Evolutionary conservation across 2,113 vertebrate genomes (phyloP), one percentile per base, ranked within the genome.

Genomic region (Pluvianellus socialis): DNA sequence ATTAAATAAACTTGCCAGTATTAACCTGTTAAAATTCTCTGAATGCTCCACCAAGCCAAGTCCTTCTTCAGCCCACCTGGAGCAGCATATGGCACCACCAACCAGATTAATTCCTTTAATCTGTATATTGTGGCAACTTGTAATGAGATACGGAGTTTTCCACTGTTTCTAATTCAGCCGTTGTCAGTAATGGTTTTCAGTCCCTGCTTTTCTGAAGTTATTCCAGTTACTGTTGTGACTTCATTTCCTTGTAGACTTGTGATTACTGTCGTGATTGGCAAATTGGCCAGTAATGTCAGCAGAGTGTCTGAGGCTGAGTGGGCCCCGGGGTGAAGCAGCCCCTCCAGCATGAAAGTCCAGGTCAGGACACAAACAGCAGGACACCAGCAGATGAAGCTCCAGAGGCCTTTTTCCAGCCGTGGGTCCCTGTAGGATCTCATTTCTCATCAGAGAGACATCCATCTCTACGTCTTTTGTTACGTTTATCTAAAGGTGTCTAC

Each of bases 11-110:
- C 84, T 86, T 82, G 94, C 93, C 93, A 83, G 89, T 22, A 59
- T 97, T 96, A 96, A 97, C 94, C 94, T 96, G 91, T 83, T 94
- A 88, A 88, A 97, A 63, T n/a, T 89, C 79, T 44, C 40, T 12
- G 79, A 40, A 61, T 33, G 12, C 53, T 52, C 0, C 0, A 10
- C 7, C 0, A 7, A 82, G 96, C 68, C 73, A 55, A 85, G 89
- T 19, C 45, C 86, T 92, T 50, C 66, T 75, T 72, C n/a, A 22
- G 45, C 92, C 74, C 87, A 90, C 91, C 96, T 96, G 92, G 89
- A 94, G 81, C 71, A 45, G 88, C 84, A 9, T 0, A n/a, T 12
- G 95, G 94, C 68, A 52, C 72, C 67, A 21, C 35, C 2, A 8
- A 27, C 56, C 65, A 30, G 56, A 23, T 42, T 38, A 49, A 72